These are phyloP conservation scores for Apis dorsata DNA, from an alignment of 1,140 invertebrate genomes.

Conservation along the genomic window DNA sequence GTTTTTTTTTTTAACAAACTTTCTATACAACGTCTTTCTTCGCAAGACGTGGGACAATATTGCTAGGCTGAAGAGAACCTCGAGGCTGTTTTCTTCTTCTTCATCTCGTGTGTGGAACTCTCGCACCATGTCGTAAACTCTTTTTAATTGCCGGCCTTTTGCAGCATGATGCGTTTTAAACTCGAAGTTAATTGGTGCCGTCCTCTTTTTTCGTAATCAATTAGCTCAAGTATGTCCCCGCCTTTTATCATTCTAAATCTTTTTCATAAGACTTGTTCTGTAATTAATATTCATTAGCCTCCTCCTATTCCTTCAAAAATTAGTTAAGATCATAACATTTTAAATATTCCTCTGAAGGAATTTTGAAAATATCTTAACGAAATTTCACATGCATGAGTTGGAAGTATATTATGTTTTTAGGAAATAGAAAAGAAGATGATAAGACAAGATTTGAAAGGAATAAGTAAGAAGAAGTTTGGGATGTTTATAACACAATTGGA, in stretches of 20 bases:
- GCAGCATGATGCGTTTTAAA: background rate
- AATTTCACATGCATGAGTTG: background rate
- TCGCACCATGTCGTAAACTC: background rate
- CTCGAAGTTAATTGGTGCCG: background rate
- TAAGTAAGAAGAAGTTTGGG: no score
- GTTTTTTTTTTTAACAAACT: background rate
- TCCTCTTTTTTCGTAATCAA: background rate
- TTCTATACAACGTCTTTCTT: conserved; percentile 5
- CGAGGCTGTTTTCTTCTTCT: background rate
- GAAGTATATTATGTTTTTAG: no score
- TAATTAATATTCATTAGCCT: background rate
- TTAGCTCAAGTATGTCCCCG: background rate
- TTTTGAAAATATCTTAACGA: background rate
- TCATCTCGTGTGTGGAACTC: background rate
- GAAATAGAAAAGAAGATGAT: no score
- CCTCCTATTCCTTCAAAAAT: background rate
- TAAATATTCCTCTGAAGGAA: background rate
- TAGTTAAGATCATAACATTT: background rate
- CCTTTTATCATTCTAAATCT: background rate
- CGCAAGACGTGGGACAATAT: background rate
- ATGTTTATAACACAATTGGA: no score
- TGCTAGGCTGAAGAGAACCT: no score
- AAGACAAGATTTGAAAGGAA: no score
- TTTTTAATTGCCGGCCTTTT: conserved; percentile 12
- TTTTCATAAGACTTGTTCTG: background rate